Evolutionary conservation across 1,140 invertebrate genomes (phyloP), one percentile per base, ranked within the genome.

Genomic region (Rhagoletis zephyria): DNA sequence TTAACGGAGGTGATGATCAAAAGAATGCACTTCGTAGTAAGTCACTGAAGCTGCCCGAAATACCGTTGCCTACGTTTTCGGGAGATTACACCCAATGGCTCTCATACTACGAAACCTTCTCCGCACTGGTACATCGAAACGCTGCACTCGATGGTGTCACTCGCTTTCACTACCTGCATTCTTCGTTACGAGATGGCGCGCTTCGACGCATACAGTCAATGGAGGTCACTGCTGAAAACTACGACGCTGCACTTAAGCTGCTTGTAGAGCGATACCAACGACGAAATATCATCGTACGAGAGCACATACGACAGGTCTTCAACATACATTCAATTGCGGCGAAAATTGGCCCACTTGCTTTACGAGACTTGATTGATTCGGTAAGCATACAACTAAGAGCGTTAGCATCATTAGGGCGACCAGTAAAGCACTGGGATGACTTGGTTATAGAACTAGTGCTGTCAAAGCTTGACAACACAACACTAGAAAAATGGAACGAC

Each of bases 401-500:
- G 4, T 42, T 77, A 40, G 4, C 70, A 14, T 40, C 70, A 77
- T 77, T 30, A 30, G 30, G 30, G 30, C 30, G 30, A 30, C 30
- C 30, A 30, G 30, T 30, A 30, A 30, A 30, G 30, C 30, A 30
- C 30, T 30, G 30, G 30, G 30, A 30, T 30, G 30, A 30, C 30
- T 30, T 30, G 30, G 30, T 30, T 30, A 30, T 30, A 0, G 30
- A 30, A 30, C 30, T 30, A 14, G 40, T 77, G 40, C 5, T 77
- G 40, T 42, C 5, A 42, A 77, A 77, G 40, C 40, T 77, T 14
- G 70, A 77, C 45, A 19, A 42, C 40, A 5, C 45, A 14, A 77
- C 70, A 5, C 14, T 77, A 4, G 70, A 77, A 14, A 77, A 77
- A 77, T 77, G 70, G 70, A 77, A 77, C 14, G 70, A 77, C 45